Conservation (phyloP, 1,140 invertebrate genomes). For the Helicoverpa zea region DNA sequence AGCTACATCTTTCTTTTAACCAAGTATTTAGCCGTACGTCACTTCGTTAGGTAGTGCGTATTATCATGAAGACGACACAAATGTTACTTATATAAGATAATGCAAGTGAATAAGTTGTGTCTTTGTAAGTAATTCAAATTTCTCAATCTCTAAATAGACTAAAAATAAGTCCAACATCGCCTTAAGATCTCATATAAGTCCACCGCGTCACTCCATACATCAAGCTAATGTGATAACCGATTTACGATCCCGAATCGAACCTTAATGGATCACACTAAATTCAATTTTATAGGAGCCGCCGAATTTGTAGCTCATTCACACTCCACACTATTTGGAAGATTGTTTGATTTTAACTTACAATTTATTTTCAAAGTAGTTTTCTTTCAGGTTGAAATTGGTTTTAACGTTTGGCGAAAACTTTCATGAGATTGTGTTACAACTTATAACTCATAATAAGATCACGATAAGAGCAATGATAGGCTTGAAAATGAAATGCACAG, state of each 20-base stretch:
- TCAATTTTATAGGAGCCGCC: conserved; percentile 54
- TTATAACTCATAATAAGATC: too few relatives aligned
- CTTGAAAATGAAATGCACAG: too few relatives aligned
- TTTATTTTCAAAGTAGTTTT: conserved; percentile 17
- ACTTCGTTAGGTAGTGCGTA: too few relatives aligned
- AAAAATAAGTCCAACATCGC: conserved; percentile 7
- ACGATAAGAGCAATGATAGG: too few relatives aligned
- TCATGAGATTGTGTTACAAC: not conserved
- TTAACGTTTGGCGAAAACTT: not conserved
- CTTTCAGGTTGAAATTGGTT: not conserved
- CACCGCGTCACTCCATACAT: conserved; percentile 69
- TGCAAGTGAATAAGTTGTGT: too few relatives aligned
- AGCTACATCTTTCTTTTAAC: too few relatives aligned
- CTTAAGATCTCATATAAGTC: conserved; percentile 59
- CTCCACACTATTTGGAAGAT: conserved; percentile 33
- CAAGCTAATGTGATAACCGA: conserved; percentile 67
- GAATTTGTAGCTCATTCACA: conserved; percentile 35
- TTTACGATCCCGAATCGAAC: conserved; percentile 66
- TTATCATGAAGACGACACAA: too few relatives aligned
- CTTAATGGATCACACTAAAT: conserved; percentile 61
- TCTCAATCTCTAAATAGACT: too few relatives aligned
- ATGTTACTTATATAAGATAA: too few relatives aligned
- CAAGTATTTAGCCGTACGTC: too few relatives aligned
- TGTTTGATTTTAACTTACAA: conserved; percentile 4
- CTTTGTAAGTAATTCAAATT: too few relatives aligned